Conservation (phyloP, 2,797 vertebrate species). For the Cirrhinus mrigala region DNA sequence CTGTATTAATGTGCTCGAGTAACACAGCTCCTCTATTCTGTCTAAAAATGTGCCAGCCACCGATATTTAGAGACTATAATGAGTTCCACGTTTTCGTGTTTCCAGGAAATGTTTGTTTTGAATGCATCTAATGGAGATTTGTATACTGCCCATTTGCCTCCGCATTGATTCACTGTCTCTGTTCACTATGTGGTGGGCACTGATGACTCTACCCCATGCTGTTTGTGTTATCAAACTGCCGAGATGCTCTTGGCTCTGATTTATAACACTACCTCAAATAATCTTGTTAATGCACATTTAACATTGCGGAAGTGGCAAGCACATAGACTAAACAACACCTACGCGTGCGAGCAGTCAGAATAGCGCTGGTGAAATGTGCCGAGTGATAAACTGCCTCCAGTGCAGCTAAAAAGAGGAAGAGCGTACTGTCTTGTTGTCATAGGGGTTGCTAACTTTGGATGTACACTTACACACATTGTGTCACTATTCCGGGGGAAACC, state of each 20-base stretch:
- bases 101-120: slow-evolving; percentile 40
- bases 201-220: slow-evolving; percentile 71
- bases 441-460: slow-evolving; percentile 18
- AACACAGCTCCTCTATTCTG: background rate
- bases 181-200: slow-evolving; percentile 60
- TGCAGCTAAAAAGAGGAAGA: slow-evolving; percentile 6
- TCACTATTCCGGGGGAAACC: background rate
- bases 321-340: slow-evolving; percentile 81
- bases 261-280: slow-evolving; percentile 84
- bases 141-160: slow-evolving; percentile 41
- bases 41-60: slow-evolving; percentile 12
- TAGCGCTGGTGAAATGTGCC: slow-evolving; percentile 51
- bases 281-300: slow-evolving; percentile 83
- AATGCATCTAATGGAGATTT: slow-evolving; percentile 32
- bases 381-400: slow-evolving; percentile 48
- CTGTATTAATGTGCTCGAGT: background rate
- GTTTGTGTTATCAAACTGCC: slow-evolving; percentile 67
- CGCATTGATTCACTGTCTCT: slow-evolving; percentile 7
- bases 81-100: slow-evolving; percentile 36
- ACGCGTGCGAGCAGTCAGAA: slow-evolving; percentile 63
- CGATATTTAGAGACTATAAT: slow-evolving; percentile 23
- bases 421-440: background rate
- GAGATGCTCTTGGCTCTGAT: slow-evolving; percentile 76
- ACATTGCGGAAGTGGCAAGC: slow-evolving; percentile 76
- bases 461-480: background rate